Evolutionary conservation across 2,888 invertebrate species (phyloP).

Genomic region (Leptarthrus brevirostris): DNA sequence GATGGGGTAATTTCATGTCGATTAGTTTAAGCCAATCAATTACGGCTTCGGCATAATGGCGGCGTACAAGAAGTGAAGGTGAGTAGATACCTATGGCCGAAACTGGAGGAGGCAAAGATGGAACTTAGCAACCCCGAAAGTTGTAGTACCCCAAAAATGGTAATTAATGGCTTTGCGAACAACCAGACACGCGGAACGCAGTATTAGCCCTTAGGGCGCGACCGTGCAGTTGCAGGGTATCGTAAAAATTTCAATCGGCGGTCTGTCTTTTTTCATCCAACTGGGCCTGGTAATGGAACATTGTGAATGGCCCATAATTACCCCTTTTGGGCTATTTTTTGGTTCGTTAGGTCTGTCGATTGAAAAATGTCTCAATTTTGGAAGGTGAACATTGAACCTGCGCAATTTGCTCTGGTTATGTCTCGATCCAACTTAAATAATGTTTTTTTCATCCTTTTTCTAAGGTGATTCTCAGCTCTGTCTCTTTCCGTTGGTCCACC

Average conservation of each 20-base stretch:
- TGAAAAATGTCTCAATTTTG: conserved; percentile 54
- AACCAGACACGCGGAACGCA: conserved; percentile 41
- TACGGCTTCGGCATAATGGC: conserved; percentile 35
- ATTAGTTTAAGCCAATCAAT: conserved; percentile 54
- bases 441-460: conserved; percentile 33
- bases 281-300: conserved; percentile 6
- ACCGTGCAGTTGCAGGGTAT: neutral
- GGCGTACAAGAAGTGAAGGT: neutral
- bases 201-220: conserved; percentile 32
- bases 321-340: conserved; percentile 47
- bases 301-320: conserved; percentile 50
- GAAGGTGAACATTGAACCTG: conserved; percentile 2
- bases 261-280: neutral
- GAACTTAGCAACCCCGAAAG: neutral
- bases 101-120: neutral
- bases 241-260: conserved; percentile 11
- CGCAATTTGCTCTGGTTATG: conserved; percentile 23
- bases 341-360: conserved; percentile 48
- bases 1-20: conserved; percentile 54
- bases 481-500: no score
- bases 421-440: conserved; percentile 24
- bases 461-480: no score
- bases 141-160: conserved; percentile 6
- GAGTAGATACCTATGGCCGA: conserved; percentile 14
- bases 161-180: conserved; percentile 49